Evolutionary conservation across 1,140 invertebrate genomes (phyloP).

Genomic region (Aphis craccivora): DNA sequence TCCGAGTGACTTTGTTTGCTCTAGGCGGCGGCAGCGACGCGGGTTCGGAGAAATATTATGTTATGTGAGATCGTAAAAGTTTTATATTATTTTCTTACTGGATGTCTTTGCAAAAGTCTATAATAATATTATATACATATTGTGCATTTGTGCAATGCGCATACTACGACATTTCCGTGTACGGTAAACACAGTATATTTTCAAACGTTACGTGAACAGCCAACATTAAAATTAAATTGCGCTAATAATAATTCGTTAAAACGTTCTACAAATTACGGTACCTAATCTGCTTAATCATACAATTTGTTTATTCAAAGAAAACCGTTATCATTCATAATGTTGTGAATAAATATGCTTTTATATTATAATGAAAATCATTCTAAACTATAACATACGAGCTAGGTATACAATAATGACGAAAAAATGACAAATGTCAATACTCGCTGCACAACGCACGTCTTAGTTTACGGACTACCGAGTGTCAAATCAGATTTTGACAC

Average conservation of each 20-base stretch:
- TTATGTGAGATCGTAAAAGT: not conserved
- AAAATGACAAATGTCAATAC: not conserved
- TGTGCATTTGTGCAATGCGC: too few species aligned
- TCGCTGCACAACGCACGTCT: not conserved
- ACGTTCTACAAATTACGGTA: not conserved
- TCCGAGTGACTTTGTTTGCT: slow-evolving; percentile 16
- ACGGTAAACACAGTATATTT: not conserved
- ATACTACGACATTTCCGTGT: not conserved
- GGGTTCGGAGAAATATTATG: not conserved
- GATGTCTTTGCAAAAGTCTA: not conserved
- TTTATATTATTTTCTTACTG: not conserved
- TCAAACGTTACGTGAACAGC: not conserved
- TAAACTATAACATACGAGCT: not conserved
- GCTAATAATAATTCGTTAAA: not conserved
- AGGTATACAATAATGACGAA: not conserved
- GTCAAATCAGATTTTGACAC: not conserved
- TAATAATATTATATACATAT: not conserved
- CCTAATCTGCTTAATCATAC: not conserved
- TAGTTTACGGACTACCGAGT: not conserved
- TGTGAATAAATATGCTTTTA: not conserved
- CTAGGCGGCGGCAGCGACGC: not conserved
- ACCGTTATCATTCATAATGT: not conserved
- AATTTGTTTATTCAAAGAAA: not conserved
- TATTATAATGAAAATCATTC: not conserved
- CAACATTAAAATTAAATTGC: not conserved